Percentiles rank a stretch among this genome's conserved stretches.
Evolutionary conservation across 2,113 vertebrate species (phyloP).

Genomic region (Excalfactoria chinensis): DNA sequence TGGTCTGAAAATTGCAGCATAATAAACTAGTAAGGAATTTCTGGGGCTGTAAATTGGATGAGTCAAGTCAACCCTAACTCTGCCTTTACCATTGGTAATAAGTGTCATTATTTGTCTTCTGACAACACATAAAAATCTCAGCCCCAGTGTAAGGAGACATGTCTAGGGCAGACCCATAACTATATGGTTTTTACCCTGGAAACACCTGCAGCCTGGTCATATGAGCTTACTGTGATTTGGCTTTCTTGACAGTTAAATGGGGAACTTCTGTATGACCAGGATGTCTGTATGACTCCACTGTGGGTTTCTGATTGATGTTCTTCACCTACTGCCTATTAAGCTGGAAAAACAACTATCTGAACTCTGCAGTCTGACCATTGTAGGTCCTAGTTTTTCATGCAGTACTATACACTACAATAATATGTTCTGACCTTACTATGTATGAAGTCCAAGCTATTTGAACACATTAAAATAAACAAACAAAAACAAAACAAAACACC

Average conservation of each 20-base stretch:
- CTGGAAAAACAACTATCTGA: background rate
- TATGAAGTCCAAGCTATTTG: background rate
- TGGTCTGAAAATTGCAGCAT: background rate
- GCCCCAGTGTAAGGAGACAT: background rate
- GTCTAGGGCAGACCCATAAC: background rate
- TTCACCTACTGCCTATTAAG: background rate
- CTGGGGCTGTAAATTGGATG: background rate
- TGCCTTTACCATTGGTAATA: background rate
- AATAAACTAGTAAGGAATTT: background rate
- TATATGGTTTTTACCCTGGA: background rate
- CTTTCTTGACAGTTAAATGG: background rate
- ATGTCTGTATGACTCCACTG: background rate
- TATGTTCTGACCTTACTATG: background rate
- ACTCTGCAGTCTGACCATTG: rapidly evolving
- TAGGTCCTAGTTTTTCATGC: background rate
- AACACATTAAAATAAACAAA: rapidly evolving
- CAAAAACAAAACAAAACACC: rapidly evolving
- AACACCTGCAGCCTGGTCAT: slow-evolving; percentile 33
- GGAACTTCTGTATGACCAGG: background rate
- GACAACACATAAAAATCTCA: background rate
- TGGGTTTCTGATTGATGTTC: background rate
- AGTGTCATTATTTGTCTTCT: background rate
- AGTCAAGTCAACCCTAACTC: background rate
- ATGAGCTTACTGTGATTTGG: background rate
- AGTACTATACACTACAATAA: background rate